Evolutionary conservation across 2,888 invertebrate species (phyloP).

Genomic region (Clivina fossor): DNA sequence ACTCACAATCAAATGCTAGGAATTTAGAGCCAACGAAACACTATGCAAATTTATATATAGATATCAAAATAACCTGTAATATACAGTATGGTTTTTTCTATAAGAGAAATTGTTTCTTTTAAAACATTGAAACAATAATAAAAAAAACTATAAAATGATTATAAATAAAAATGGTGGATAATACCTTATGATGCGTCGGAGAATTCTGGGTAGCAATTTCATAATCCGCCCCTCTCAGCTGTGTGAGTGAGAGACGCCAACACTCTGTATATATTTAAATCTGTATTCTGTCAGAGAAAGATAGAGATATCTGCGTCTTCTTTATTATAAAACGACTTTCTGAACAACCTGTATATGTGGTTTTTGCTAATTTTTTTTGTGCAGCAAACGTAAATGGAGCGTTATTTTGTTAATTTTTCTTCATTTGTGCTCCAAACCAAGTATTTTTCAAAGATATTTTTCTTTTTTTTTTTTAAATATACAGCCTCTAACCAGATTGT

Average conservation of each 20-base stretch:
- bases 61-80: constrained; percentile 28
- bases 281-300: constrained; percentile 20
- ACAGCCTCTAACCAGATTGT: background rate
- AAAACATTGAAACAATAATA: constrained; percentile 22
- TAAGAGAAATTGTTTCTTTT: constrained; percentile 23
- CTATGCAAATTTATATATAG: constrained; percentile 16
- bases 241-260: constrained; percentile 35
- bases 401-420: no score
- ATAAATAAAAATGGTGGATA: constrained; percentile 34
- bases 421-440: no score
- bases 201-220: constrained; percentile 21
- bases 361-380: no score
- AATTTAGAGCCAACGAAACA: constrained; percentile 33
- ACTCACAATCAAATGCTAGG: constrained; percentile 35
- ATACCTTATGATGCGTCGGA: constrained; percentile 36
- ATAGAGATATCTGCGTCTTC: background rate
- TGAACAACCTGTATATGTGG: constrained; percentile 32
- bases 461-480: background rate
- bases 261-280: constrained; percentile 26
- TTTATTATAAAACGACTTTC: constrained; percentile 16
- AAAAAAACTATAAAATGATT: constrained; percentile 1
- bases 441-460: no score
- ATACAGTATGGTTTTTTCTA: constrained; percentile 18
- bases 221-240: no score
- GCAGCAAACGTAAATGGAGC: no score